Evolutionary conservation across 1,140 invertebrate species (phyloP).

Genomic region (Cotesia glomerata): DNA sequence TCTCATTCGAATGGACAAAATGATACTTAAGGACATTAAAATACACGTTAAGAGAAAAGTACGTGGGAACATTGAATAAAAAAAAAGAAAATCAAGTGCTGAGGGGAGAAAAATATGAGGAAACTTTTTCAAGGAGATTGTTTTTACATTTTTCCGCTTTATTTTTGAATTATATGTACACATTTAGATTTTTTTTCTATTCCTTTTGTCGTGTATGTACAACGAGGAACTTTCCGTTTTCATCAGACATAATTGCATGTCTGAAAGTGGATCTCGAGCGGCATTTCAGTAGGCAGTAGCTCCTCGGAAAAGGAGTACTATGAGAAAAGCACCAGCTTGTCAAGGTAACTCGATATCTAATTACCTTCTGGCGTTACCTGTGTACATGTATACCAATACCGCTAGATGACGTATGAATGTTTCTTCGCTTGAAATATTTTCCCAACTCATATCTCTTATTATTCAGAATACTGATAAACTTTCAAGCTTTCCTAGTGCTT

Average conservation of each 20-base stretch:
- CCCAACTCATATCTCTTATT: conserved; percentile 8
- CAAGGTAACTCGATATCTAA: conserved; percentile 50
- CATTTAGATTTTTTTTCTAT: not conserved
- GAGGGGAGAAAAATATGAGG: not conserved
- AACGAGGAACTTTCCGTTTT: conserved; percentile 39
- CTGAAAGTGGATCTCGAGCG: conserved; percentile 43
- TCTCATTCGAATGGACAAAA: not conserved
- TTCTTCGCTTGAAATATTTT: conserved; percentile 27
- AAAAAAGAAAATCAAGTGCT: not conserved
- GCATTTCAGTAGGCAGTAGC: conserved; percentile 26
- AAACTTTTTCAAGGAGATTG: not conserved
- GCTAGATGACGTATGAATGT: conserved; percentile 33
- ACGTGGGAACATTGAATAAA: not conserved
- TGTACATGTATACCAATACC: conserved; percentile 16
- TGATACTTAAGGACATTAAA: too few species aligned
- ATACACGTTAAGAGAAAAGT: not conserved
- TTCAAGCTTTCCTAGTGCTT: not conserved
- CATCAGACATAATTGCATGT: conserved; percentile 47
- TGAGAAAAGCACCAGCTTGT: conserved; percentile 22
- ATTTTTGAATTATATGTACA: not conserved
- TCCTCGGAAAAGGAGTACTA: conserved; percentile 23
- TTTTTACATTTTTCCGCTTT: not conserved
- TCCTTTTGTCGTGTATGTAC: conserved; percentile 9
- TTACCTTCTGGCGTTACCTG: conserved; percentile 44
- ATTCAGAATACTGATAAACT: conserved; percentile 1